Percentiles rank a stretch among this genome's conserved stretches.
phyloP scores from a whole-genome alignment of 2,113 vertebrate species.

The zebrafish (Danio rerio) region GRCz12tu NC_133198.1:3039001-3039500 shows the following conservation, averaged over 20 bases:
- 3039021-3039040: background rate
- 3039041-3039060: too few species aligned
- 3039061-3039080: background rate
- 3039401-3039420: slow-evolving; percentile 84
- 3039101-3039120: background rate
- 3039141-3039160: background rate
- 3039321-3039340: slow-evolving; percentile 97
- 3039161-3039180: background rate
- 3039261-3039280: slow-evolving; percentile 50
- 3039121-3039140: background rate
- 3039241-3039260: slow-evolving; percentile 7
- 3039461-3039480: slow-evolving; percentile 99
- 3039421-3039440: slow-evolving; percentile 83
- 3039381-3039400: slow-evolving; percentile 64
- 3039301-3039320: slow-evolving; percentile 90
- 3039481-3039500: slow-evolving; percentile 99
- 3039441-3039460: slow-evolving; percentile 99
- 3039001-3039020: background rate
- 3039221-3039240: background rate
- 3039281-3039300: slow-evolving; percentile 81
- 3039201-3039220: background rate
- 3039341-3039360: slow-evolving; percentile 98
- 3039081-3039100: background rate
- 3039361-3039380: slow-evolving; percentile 66
- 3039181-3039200: background rate